These are phyloP conservation scores for Chouioia cunea DNA, from an alignment of 2,888 invertebrate genomes.

Conservation along the genomic window DNA sequence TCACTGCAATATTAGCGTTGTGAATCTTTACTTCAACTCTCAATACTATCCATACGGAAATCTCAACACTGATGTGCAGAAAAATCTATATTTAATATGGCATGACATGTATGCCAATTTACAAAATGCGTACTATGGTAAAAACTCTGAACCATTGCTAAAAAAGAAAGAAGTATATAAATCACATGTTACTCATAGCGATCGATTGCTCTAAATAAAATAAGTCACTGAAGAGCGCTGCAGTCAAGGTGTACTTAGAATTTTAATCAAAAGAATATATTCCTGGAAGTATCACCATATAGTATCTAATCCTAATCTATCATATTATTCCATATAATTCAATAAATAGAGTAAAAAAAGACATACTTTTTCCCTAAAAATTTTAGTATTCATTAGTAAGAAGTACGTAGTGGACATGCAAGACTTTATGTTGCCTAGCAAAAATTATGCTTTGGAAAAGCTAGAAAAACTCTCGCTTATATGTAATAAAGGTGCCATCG, in stretches of 20 bases:
- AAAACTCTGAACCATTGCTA: slow-evolving; percentile 11
- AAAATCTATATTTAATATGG: slow-evolving; percentile 32
- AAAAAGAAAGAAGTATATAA: slow-evolving; percentile 5
- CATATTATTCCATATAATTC: slow-evolving; percentile 30
- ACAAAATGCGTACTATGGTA: slow-evolving; percentile 48
- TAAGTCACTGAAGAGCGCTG: slow-evolving; percentile 33
- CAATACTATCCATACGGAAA: slow-evolving; percentile 59
- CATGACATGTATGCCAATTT: slow-evolving; percentile 45
- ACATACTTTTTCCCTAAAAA: not conserved
- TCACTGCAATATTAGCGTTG: slow-evolving; percentile 58
- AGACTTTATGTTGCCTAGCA: not conserved
- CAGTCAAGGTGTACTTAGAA: slow-evolving; percentile 37
- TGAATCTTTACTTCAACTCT: slow-evolving; percentile 61
- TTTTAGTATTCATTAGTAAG: not conserved
- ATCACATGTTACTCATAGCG: slow-evolving; percentile 9
- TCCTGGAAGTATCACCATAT: slow-evolving; percentile 10
- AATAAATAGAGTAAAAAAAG: slow-evolving; percentile 24
- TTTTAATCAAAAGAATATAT: slow-evolving; percentile 33
- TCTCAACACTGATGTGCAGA: slow-evolving; percentile 34
- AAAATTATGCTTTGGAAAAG: slow-evolving; percentile 1
- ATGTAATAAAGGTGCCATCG: not conserved
- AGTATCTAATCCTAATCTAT: slow-evolving; percentile 37
- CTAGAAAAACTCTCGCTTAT: not conserved
- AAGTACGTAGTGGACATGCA: slow-evolving; percentile 4
- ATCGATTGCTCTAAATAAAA: slow-evolving; percentile 34